Percentiles rank a stretch among this genome's conserved stretches.
Evolutionary conservation across 2,888 invertebrate species (phyloP).

Genomic region (Callosobruchus maculatus): DNA sequence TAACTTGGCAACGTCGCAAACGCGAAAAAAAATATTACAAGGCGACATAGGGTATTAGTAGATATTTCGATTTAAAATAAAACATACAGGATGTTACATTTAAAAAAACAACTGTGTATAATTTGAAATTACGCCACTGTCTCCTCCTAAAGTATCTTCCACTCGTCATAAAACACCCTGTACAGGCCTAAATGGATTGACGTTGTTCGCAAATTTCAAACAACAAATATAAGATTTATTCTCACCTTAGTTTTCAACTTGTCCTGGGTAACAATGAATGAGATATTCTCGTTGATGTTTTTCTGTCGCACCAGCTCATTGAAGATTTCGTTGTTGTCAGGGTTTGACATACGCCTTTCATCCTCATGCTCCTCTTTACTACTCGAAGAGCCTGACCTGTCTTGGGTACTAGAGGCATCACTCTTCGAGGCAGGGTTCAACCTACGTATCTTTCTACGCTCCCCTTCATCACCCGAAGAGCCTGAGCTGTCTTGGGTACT

Average conservation of each 20-base stretch:
- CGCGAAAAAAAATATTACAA: too few species aligned
- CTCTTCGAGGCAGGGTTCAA: neutral
- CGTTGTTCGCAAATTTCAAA: too few species aligned
- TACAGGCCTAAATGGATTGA: too few species aligned
- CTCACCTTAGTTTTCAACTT: neutral
- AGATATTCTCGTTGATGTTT: neutral
- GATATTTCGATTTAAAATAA: too few species aligned
- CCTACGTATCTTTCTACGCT: neutral
- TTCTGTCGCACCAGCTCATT: neutral
- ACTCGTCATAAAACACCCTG: too few species aligned
- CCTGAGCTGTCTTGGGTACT: neutral
- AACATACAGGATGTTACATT: too few species aligned
- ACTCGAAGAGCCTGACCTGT: neutral
- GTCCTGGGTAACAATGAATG: neutral
- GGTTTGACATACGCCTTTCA: neutral
- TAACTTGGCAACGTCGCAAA: too few species aligned
- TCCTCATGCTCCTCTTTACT: neutral
- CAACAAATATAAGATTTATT: neutral
- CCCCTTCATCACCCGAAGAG: neutral
- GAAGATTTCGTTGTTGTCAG: neutral
- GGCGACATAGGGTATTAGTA: too few species aligned
- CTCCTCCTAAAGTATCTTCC: too few species aligned
- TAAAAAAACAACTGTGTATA: too few species aligned
- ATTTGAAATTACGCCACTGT: too few species aligned
- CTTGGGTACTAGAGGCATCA: neutral